phyloP scores from a whole-genome alignment of 2,113 vertebrate species.

The Cryptomyrus ogoouensis region DNA sequence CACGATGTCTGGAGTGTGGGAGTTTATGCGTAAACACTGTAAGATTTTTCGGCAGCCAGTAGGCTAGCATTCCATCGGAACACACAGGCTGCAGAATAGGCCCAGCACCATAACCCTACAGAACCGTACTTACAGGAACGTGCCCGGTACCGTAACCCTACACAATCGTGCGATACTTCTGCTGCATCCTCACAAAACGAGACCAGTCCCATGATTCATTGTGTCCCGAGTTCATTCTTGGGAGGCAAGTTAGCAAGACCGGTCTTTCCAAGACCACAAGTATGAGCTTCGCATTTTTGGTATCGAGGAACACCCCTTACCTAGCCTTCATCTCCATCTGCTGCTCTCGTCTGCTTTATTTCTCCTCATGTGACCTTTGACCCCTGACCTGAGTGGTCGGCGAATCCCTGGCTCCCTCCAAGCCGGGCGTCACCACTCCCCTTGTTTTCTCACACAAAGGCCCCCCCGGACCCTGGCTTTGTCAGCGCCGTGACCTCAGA shows the following conservation, averaged over 20 bases:
- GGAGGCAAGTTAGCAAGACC: background rate
- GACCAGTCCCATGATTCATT: background rate
- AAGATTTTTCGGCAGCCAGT: background rate
- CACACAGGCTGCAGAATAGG: background rate
- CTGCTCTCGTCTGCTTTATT: background rate
- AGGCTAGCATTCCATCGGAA: background rate
- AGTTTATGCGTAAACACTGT: background rate
- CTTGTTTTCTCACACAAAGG: background rate
- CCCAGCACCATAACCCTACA: background rate
- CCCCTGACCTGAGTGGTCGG: background rate
- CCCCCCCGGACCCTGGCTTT: background rate
- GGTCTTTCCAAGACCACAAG: background rate
- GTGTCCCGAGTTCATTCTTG: background rate
- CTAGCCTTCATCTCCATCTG: background rate
- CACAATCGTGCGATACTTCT: background rate
- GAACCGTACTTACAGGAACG: background rate
- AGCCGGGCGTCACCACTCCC: background rate
- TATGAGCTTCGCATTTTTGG: background rate
- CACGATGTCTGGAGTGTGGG: background rate
- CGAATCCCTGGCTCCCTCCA: background rate
- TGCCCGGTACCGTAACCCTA: background rate
- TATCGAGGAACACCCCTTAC: background rate
- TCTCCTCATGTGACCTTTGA: background rate
- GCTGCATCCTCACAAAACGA: background rate
- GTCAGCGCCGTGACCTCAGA: background rate